Conservation (phyloP, 2,797 vertebrate species). For the Macroramphosus scolopax region DNA sequence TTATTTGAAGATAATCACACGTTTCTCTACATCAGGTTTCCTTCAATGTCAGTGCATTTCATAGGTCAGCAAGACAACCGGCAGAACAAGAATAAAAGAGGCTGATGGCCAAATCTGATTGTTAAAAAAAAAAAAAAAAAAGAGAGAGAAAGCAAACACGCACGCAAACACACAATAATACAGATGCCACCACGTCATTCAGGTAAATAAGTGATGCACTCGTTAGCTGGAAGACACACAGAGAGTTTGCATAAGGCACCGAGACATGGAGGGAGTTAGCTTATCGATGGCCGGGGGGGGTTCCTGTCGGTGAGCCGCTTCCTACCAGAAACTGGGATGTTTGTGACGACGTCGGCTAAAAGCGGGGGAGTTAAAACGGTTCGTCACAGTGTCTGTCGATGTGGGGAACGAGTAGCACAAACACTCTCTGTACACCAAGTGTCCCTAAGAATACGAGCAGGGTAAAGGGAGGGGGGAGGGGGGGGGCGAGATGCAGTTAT, state of each 20-base stretch:
- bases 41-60: constrained; percentile 88
- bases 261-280: constrained; percentile 80
- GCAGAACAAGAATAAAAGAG: constrained; percentile 60
- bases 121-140: constrained; percentile 7
- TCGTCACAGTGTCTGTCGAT: neutral
- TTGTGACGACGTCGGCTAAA: constrained; percentile 3
- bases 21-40: constrained; percentile 71
- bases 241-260: constrained; percentile 86
- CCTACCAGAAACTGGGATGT: neutral
- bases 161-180: constrained; percentile 22
- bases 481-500: constrained; percentile 21
- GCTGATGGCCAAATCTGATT: neutral
- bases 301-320: constrained; percentile 14
- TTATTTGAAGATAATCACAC: constrained; percentile 76
- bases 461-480: constrained; percentile 11
- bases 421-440: constrained; percentile 34
- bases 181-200: constrained; percentile 42
- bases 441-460: constrained; percentile 38
- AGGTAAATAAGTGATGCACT: constrained; percentile 52
- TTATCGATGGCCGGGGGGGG: constrained; percentile 68
- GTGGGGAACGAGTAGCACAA: neutral
- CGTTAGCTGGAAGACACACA: constrained; percentile 80
- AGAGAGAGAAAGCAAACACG: too few relatives aligned
- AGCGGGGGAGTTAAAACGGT: neutral
- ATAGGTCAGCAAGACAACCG: constrained; percentile 79